Evolutionary conservation across 2,113 vertebrate genomes (phyloP), one percentile per base, ranked within the genome.

Genomic region (Chinchilla lanigera): DNA sequence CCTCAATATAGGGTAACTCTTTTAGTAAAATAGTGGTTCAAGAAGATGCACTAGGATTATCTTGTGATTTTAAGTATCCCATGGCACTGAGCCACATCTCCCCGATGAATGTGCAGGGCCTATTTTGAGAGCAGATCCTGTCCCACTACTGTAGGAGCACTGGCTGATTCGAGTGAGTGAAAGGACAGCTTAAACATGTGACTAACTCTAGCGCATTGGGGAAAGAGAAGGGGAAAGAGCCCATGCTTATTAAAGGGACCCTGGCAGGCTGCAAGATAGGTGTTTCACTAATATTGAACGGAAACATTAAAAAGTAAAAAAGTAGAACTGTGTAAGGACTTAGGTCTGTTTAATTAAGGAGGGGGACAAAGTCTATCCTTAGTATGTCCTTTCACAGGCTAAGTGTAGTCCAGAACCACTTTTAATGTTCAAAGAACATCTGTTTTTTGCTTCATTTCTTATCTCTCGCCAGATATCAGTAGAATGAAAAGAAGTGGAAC

Each of bases 101-200:
- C 81, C 80, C 69, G 63, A 84, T 93, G 82, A 90, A 88, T 86
- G 80, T 90, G 24, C 16, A n/a, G 33, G 63, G 47, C 60, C 69
- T 95, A 82, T 94, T 96, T 96, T 97, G 95, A 96, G 95, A 88
- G 38, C 41, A 54, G 30, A 35, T 54, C 41, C 85, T 75, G 1
- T 50, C 81, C 88, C 47, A 58, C 95, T 67, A 54, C 86, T 89
- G 7, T 58, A 93, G 52, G 60, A 69, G 35, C n/a, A 38, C 61
- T 92, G 84, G n/a, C 81, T 93, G 86, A 89, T 81, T 50, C 47
- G 5, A 50, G 90, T 2, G 3, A 93, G 33, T 28, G n/a, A 89
- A 84, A 96, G 14, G 61, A 38, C 50, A 87, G 52, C 30, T 84
- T n/a, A 88, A 56, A 30, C 50, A 1, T 77, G 52, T 81, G 33